Conservation (phyloP, 2,113 vertebrate species). For the Cyanoramphus novaezelandiae region DNA sequence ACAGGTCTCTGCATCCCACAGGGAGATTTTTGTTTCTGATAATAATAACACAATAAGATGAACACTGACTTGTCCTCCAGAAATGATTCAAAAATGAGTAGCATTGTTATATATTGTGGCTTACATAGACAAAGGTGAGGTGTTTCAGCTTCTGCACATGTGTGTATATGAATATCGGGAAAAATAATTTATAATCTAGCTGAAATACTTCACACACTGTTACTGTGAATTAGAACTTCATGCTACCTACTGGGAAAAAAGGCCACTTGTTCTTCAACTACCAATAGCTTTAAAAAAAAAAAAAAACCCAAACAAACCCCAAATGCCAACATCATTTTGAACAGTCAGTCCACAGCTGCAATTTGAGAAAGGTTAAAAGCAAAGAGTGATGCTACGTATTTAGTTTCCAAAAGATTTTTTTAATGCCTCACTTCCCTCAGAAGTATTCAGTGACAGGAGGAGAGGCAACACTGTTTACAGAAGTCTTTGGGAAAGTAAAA, state of each 20-base stretch:
- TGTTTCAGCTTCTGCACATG: not conserved
- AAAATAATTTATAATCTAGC: not conserved
- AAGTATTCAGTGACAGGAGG: not conserved
- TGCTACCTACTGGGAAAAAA: not conserved
- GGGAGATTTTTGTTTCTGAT: not conserved
- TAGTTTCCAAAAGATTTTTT: not conserved
- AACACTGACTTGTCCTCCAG: not conserved
- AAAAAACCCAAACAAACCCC: fast-evolving
- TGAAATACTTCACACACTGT: not conserved
- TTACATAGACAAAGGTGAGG: not conserved
- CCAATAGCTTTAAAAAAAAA: not conserved
- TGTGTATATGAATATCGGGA: not conserved
- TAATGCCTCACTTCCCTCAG: not conserved
- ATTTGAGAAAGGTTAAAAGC: not conserved
- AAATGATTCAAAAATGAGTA: not conserved
- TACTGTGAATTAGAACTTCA: not conserved
- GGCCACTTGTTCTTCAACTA: not conserved
- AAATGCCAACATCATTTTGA: not conserved
- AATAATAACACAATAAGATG: not conserved
- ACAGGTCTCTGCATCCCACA: not conserved
- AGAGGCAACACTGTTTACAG: not conserved
- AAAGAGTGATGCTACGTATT: not conserved
- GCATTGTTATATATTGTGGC: not conserved
- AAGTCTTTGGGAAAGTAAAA: not conserved
- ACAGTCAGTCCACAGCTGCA: not conserved